These are phyloP conservation scores for Lamellibrachia satsuma DNA, from an alignment of 2,888 invertebrate species.

Conservation along the genomic window DNA sequence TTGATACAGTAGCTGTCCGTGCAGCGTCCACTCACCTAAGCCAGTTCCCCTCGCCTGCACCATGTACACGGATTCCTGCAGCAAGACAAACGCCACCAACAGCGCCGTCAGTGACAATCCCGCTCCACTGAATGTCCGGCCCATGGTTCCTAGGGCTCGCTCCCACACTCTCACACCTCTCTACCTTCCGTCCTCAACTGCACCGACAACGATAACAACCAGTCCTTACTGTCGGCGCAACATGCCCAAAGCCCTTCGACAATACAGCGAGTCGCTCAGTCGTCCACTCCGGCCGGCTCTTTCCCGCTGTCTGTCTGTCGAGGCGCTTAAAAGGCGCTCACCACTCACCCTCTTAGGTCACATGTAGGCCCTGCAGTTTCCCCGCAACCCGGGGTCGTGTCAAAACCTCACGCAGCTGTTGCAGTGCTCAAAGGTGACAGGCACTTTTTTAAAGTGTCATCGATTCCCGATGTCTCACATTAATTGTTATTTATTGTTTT, in stretches of 20 bases:
- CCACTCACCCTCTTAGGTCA: background rate
- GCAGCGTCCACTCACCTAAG: background rate
- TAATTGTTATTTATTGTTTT: background rate
- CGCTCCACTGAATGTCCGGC: constrained; percentile 13
- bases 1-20: background rate
- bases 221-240: background rate
- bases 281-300: background rate
- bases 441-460: background rate
- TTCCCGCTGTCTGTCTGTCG: background rate
- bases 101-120: background rate
- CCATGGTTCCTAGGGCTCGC: constrained; percentile 12
- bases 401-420: background rate
- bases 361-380: background rate
- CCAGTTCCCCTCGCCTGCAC: background rate
- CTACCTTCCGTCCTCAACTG: background rate
- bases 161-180: background rate
- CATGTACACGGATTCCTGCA: background rate
- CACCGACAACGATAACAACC: background rate
- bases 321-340: background rate
- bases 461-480: background rate
- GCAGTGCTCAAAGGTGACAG: background rate
- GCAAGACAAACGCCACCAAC: background rate
- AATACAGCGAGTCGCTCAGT: background rate
- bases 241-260: background rate
- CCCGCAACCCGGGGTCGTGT: constrained; percentile 12